Evolutionary conservation across 2,797 vertebrate genomes (phyloP), one percentile per base, ranked within the genome.

Genomic region (Neoniphon sammara): DNA sequence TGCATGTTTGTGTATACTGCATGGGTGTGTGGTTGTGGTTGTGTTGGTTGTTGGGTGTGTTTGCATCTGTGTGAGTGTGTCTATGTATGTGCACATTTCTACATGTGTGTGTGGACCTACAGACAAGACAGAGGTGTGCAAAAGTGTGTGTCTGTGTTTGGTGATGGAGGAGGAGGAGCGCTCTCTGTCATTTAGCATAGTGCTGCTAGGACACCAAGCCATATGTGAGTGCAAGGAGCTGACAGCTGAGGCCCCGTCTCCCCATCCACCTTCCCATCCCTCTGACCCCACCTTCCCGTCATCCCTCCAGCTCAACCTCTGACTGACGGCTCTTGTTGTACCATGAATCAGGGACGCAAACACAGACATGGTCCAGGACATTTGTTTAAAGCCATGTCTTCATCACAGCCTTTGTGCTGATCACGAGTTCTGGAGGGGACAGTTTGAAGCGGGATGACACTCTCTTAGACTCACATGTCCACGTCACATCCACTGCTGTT

Each of bases 101-200:
- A 47, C 69, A 55, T 63, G 55, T 73, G 64, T 72, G 73, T 70
- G n/a, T n/a, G 62, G 21, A 75, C 79, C 70, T 67, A 70, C 62
- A 73, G 68, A 63, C 23, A 25, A n/a, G 42, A 81, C 73, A 59
- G 80, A 84, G 55, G 83, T 82, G 80, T 77, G 62, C 82, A 75
- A 87, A 89, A 77, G 71, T 89, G 82, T 83, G 80, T 78, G 70
- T 77, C 83, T 82, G 25, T 20, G 21, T 63, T 14, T 80, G 83
- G 78, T 82, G 79, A 87, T 75, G 71, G 71, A 75, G 75, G 73
- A 71, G 23, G 49, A 15, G 85, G 81, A 75, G 70, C 80, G 77
- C 77, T 82, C 77, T 77, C 85, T 89, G 90, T 92, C 89, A 91
- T 92, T 92, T 90, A 86, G 81, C 89, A 78, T 82, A 81, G 81